Percentiles rank a stretch among this genome's conserved stretches.
Conservation (phyloP, 2,113 vertebrate genomes). For the Hemibagrus wyckioides region DNA sequence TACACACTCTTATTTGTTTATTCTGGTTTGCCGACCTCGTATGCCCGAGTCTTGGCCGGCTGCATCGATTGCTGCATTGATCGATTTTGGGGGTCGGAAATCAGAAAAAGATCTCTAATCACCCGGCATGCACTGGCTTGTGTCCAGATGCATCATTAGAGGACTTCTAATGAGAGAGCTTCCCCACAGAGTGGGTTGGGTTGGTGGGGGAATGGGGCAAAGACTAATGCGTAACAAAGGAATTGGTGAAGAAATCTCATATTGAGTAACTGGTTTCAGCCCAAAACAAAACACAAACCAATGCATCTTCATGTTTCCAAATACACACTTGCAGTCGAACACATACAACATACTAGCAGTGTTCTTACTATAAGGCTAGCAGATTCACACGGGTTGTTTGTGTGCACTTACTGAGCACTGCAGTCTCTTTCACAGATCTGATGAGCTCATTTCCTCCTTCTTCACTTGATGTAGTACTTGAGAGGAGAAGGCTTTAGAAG, state of each 20-base stretch:
- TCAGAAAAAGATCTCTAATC: constrained; percentile 12
- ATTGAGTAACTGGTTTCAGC: not conserved
- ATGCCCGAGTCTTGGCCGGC: not conserved
- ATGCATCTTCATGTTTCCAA: not conserved
- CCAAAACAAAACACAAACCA: not conserved
- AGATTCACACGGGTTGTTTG: not conserved
- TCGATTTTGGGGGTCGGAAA: not conserved
- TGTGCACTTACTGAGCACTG: not conserved
- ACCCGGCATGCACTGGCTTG: not conserved
- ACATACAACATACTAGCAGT: not conserved
- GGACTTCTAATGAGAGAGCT: not conserved
- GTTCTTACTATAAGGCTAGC: not conserved
- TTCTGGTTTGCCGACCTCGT: not conserved
- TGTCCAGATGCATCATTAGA: not conserved
- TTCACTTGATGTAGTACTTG: not conserved
- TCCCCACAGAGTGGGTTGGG: not conserved
- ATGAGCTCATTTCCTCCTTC: constrained; percentile 21
- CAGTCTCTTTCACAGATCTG: not conserved
- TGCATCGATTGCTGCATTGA: not conserved
- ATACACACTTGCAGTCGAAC: not conserved
- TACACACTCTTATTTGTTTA: constrained; percentile 28
- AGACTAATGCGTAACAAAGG: not conserved
- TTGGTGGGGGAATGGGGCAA: not conserved
- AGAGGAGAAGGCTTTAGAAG: not conserved
- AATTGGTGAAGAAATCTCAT: not conserved